phyloP scores from a whole-genome alignment of 2,797 vertebrate genomes.

The Bucorvus abyssinicus region DNA sequence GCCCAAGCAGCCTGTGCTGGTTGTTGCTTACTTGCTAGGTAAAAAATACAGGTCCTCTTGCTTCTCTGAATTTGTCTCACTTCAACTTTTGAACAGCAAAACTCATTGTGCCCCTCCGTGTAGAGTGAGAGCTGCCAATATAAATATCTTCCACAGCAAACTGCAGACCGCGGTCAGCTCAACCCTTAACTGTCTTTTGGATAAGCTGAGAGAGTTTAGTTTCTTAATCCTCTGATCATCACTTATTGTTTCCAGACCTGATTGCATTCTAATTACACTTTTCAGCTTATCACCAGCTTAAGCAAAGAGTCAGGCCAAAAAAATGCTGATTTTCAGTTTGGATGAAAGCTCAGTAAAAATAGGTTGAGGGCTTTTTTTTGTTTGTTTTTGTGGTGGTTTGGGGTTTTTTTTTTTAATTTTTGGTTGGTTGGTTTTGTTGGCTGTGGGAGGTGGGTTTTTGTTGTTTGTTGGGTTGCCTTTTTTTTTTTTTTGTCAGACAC shows the following conservation, averaged over 20 bases:
- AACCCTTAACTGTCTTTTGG: not conserved
- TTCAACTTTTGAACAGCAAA: not conserved
- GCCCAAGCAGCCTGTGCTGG: not conserved
- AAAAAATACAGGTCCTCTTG: not conserved
- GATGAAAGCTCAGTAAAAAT: not conserved
- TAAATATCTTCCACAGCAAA: not conserved
- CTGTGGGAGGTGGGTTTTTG: not conserved
- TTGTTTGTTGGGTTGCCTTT: no score
- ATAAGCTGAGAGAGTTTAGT: not conserved
- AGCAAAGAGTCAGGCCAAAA: not conserved
- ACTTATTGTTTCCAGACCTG: not conserved
- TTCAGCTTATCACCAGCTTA: not conserved
- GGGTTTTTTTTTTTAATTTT: not conserved
- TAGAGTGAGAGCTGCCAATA: not conserved
- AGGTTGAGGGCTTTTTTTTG: not conserved
- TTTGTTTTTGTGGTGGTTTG: not conserved
- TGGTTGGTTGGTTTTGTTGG: not conserved
- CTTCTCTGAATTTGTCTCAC: not conserved
- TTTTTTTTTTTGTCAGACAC: not conserved
- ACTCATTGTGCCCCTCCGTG: not conserved
- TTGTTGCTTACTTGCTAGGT: not conserved
- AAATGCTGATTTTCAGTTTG: not conserved
- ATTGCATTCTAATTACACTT: not conserved
- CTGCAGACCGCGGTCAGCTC: not conserved
- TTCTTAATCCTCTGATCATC: not conserved